Evolutionary conservation across 2,113 vertebrate genomes (phyloP).

Genomic region (Lophius piscatorius): DNA sequence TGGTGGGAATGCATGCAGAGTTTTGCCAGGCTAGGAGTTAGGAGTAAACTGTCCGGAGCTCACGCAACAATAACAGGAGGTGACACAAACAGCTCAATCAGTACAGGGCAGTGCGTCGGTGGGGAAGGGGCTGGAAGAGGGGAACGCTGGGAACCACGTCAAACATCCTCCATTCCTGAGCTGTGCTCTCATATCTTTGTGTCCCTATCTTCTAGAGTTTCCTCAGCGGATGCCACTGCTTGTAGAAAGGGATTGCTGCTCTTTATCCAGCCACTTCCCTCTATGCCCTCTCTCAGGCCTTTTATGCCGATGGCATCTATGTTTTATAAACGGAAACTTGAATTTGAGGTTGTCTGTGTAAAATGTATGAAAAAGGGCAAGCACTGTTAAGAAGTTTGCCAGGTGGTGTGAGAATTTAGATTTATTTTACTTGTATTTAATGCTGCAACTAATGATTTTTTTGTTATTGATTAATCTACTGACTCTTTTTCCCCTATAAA

Average conservation of each 20-base stretch:
- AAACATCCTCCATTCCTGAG: slow-evolving; percentile 85
- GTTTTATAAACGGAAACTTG: slow-evolving; percentile 18
- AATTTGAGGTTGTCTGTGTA: too few species aligned
- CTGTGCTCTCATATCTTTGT: slow-evolving; percentile 76
- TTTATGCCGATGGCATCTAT: slow-evolving; percentile 25
- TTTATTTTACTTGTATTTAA: too few species aligned
- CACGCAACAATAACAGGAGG: slow-evolving; percentile 75
- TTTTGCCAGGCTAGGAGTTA: slow-evolving; percentile 1
- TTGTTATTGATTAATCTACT: too few species aligned
- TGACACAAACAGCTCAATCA: slow-evolving; percentile 71
- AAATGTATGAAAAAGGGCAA: too few species aligned
- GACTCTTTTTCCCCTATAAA: too few species aligned
- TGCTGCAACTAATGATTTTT: too few species aligned
- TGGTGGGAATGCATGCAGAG: slow-evolving; percentile 1
- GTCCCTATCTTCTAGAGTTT: slow-evolving; percentile 75
- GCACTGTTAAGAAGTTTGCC: too few species aligned
- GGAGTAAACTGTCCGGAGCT: slow-evolving; percentile 29
- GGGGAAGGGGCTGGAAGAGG: slow-evolving; percentile 53
- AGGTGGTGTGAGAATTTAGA: too few species aligned
- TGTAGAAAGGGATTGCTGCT: slow-evolving; percentile 58
- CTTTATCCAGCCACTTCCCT: slow-evolving; percentile 61
- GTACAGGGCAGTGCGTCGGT: slow-evolving; percentile 55
- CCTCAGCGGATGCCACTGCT: slow-evolving; percentile 70
- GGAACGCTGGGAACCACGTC: slow-evolving; percentile 74
- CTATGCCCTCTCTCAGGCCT: slow-evolving; percentile 18